phyloP scores from a whole-genome alignment of 2,797 vertebrate species.

The Allobates femoralis region DNA sequence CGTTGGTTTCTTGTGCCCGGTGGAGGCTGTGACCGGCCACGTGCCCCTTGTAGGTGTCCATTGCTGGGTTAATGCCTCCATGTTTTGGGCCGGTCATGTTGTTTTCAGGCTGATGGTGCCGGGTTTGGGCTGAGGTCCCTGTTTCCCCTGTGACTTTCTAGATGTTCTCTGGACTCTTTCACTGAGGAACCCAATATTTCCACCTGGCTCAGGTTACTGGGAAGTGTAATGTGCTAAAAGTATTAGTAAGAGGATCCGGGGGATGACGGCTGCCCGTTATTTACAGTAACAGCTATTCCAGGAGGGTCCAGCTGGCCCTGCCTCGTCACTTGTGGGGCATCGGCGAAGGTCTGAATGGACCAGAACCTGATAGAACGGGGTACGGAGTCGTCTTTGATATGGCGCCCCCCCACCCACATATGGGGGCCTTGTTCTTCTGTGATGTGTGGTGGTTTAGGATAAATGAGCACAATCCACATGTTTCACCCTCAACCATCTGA shows the following conservation, averaged over 20 bases:
- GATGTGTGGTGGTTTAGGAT: neutral
- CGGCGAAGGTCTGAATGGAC: neutral
- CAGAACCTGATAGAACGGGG: neutral
- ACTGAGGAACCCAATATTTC: constrained; percentile 31
- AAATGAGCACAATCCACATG: neutral
- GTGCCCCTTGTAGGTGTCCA: neutral
- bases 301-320: constrained; percentile 5
- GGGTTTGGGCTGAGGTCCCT: neutral
- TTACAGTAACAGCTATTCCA: constrained; percentile 41
- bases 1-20: too few relatives aligned
- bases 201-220: constrained; percentile 32
- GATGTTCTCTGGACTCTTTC: constrained; percentile 14
- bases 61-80: neutral
- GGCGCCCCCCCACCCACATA: neutral
- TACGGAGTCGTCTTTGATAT: neutral
- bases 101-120: neutral
- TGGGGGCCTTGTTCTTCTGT: neutral
- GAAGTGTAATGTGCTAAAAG: constrained; percentile 46
- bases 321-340: neutral
- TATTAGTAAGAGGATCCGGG: constrained; percentile 29
- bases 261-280: constrained; percentile 22
- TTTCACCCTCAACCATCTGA: neutral
- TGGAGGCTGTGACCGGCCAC: neutral
- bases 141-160: constrained; percentile 1
- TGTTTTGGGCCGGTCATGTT: neutral